Conservation (phyloP, 2,888 invertebrate genomes). For the Coenonympha glycerion region DNA sequence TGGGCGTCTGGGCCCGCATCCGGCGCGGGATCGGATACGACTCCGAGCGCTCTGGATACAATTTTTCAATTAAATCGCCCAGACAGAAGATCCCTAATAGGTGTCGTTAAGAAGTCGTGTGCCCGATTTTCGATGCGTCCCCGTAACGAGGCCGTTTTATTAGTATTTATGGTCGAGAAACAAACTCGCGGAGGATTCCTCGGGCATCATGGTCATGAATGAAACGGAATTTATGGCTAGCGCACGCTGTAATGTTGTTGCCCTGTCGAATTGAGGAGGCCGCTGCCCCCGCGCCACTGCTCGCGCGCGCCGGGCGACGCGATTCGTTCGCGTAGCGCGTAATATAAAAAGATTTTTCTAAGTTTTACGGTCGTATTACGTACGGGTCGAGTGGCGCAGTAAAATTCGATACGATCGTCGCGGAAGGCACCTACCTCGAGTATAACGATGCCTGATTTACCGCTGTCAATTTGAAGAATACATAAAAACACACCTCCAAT, state of each 20-base stretch:
- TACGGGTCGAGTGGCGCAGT: constrained; percentile 50
- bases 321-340: constrained; percentile 44
- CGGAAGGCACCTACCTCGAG: constrained; percentile 34
- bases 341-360: constrained; percentile 65
- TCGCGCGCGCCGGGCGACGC: constrained; percentile 34
- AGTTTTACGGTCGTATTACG: constrained; percentile 67
- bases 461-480: constrained; percentile 64
- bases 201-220: constrained; percentile 56
- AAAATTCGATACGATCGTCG: constrained; percentile 68
- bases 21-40: constrained; percentile 72
- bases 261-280: constrained; percentile 46
- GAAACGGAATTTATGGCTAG: constrained; percentile 67
- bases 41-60: constrained; percentile 73
- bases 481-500: constrained; percentile 61
- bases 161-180: constrained; percentile 72
- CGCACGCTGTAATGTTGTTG: constrained; percentile 53
- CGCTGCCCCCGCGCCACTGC: constrained; percentile 31
- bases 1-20: constrained; percentile 76
- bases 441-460: constrained; percentile 69
- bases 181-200: constrained; percentile 57
- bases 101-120: constrained; percentile 76
- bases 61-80: constrained; percentile 76
- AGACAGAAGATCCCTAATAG: constrained; percentile 75
- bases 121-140: constrained; percentile 74
- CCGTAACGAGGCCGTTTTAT: constrained; percentile 72